These are phyloP conservation scores for Harpegnathos saltator DNA, from an alignment of 1,140 invertebrate species.

Conservation along the genomic window DNA sequence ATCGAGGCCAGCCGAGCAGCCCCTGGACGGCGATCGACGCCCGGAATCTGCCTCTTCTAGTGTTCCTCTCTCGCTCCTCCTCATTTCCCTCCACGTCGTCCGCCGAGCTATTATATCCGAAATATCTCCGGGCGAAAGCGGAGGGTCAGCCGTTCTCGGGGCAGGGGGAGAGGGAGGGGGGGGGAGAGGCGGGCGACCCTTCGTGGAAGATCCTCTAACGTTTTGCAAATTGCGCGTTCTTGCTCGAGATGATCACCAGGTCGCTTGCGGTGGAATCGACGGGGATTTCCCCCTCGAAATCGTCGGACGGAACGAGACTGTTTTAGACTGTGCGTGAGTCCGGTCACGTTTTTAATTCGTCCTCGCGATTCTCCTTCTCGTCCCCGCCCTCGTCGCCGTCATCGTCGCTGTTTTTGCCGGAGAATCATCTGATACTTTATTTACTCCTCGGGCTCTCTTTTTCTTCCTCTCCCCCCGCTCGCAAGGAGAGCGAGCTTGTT, in stretches of 20 bases:
- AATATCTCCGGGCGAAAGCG: neutral
- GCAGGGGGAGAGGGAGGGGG: too few relatives aligned
- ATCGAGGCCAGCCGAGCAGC: neutral
- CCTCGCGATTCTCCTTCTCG: too few relatives aligned
- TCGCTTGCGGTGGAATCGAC: constrained; percentile 2
- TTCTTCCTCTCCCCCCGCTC: too few relatives aligned
- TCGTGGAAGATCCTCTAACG: neutral
- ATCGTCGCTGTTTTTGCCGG: neutral
- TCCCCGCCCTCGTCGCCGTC: too few relatives aligned
- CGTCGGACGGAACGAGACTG: neutral
- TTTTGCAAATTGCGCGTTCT: constrained; percentile 2
- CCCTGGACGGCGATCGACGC: neutral
- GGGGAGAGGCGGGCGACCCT: neutral
- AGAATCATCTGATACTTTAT: neutral
- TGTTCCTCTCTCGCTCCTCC: too few relatives aligned
- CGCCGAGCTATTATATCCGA: neutral
- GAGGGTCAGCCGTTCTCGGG: neutral
- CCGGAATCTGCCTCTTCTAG: too few relatives aligned
- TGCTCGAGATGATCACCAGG: constrained; percentile 9
- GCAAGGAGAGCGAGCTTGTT: too few relatives aligned
- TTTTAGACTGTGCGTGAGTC: neutral
- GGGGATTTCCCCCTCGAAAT: neutral
- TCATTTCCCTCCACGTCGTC: neutral
- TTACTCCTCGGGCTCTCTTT: neutral
- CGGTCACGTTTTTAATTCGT: constrained; percentile 8